phyloP scores from a whole-genome alignment of 1,140 invertebrate species.

The Hestina assimilis region DNA sequence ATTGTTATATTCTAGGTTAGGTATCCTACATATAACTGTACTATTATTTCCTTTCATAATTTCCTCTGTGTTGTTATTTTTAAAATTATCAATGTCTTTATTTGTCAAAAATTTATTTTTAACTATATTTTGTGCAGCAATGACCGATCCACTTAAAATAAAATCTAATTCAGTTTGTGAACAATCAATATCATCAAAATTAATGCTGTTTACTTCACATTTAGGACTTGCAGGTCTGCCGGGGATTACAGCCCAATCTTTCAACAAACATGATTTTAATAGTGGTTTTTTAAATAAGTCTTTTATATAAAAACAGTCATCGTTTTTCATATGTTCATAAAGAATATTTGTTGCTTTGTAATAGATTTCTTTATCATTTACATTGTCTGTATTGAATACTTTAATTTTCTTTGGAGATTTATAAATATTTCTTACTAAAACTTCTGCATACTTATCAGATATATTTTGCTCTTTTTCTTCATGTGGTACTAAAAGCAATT shows the following conservation, averaged over 20 bases:
- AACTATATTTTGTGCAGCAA: constrained; percentile 39
- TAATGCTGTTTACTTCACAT: constrained; percentile 29
- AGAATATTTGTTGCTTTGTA: constrained; percentile 44
- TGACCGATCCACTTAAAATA: constrained; percentile 55
- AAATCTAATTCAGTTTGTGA: constrained; percentile 58
- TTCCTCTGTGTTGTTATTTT: background rate
- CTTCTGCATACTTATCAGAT: constrained; percentile 54
- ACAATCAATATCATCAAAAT: constrained; percentile 49
- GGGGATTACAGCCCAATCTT: constrained; percentile 70
- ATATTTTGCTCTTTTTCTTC: constrained; percentile 58
- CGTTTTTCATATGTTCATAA: constrained; percentile 51
- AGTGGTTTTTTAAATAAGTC: constrained; percentile 45
- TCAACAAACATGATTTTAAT: constrained; percentile 59
- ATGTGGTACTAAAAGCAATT: constrained; percentile 45
- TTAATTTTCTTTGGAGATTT: constrained; percentile 13
- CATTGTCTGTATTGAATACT: constrained; percentile 5
- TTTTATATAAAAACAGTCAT: constrained; percentile 72
- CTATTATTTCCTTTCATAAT: background rate
- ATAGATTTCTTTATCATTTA: constrained; percentile 31
- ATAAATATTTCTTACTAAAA: constrained; percentile 49
- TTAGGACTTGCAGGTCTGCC: constrained; percentile 66
- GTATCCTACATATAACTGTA: background rate
- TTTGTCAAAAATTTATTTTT: constrained; percentile 23
- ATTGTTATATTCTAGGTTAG: background rate
- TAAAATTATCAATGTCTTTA: background rate